These are phyloP conservation scores for Ditylenchus dipsaci DNA, from an alignment of 1,140 invertebrate genomes.

Conservation along the genomic window DNA sequence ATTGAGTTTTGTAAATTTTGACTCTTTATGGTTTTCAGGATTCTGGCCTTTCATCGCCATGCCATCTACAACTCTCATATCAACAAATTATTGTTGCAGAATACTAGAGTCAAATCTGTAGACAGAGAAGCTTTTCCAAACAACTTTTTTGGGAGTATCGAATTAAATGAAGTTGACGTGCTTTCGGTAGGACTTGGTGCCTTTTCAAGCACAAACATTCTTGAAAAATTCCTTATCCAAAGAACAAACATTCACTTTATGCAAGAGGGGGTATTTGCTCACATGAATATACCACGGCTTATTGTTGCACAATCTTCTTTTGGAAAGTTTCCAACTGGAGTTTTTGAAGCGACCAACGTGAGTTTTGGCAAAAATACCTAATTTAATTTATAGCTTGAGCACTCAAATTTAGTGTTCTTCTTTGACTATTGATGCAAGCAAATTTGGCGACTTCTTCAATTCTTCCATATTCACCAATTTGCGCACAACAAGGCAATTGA, in stretches of 20 bases:
- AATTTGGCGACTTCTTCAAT: background rate
- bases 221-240: conserved; percentile 17
- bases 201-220: conserved; percentile 2
- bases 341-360: background rate
- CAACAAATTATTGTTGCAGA: background rate
- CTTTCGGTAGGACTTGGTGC: background rate
- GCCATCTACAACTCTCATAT: conserved; percentile 18
- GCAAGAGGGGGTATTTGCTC: conserved; percentile 14
- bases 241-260: conserved; percentile 1
- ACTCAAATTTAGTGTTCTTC: background rate
- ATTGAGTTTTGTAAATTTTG: too few relatives aligned
- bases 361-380: background rate
- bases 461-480: background rate
- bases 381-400: background rate
- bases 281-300: conserved; percentile 9
- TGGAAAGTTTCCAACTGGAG: background rate
- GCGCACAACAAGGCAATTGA: background rate
- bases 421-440: background rate
- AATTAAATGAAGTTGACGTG: background rate
- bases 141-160: conserved; percentile 7
- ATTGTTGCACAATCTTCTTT: conserved; percentile 1
- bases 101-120: conserved; percentile 5
- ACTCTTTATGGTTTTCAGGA: too few relatives aligned
- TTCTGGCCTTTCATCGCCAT: conserved; percentile 21
- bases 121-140: conserved; percentile 8